Base-by-base conservation (phyloP, 2,888 invertebrate species). In the Parnassius mnemosyne region DNA sequence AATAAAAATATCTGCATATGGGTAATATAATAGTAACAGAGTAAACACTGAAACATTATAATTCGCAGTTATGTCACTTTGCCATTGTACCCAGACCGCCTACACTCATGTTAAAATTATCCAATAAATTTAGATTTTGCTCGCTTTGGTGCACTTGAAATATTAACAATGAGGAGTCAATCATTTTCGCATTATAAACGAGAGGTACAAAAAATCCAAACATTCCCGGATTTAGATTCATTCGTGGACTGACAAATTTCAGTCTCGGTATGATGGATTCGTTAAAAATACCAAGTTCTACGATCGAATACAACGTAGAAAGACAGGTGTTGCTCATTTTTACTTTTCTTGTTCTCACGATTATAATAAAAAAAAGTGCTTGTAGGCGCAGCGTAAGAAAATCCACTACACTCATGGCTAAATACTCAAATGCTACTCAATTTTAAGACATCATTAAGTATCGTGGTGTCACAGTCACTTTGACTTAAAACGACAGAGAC, bases 211-310 rank as follows among this genome's bases (percentile, higher is more conserved):
- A 64, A 60, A 60, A 57, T 55, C 53, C 56, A 59, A 53, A 50
- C 56, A 49, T 54, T 54, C 57, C 66, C 64, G 58, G 60, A 65
- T 67, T 62, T 50, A 25, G 50, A 47, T 59, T 65, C 63, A 67
- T 71, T 79, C 71, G 75, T 69, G 69, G 64, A 66, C 69, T 69
- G 81, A 82, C 82, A 84, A 88, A 83, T 81, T 81, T 76, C 74
- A 80, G 85, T 81, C 78, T 72, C 71, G 75, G 79, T 79, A 81
- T 85, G 83, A 87, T 86, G 82, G 85, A 85, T 85, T 83, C 73
- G 73, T 79, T 75, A 76, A 70, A 75, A 73, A 72, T 64, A 59
- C 41, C 20, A 50, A 63, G 16, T 44, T 42, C 10, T 34, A 55
- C 20, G n/a, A 50, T 34, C 60, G 65, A 65, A 66, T 65, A 54